These are phyloP conservation scores for Chaenocephalus aceratus DNA, from an alignment of 2,113 vertebrate species.

Conservation along the genomic window DNA sequence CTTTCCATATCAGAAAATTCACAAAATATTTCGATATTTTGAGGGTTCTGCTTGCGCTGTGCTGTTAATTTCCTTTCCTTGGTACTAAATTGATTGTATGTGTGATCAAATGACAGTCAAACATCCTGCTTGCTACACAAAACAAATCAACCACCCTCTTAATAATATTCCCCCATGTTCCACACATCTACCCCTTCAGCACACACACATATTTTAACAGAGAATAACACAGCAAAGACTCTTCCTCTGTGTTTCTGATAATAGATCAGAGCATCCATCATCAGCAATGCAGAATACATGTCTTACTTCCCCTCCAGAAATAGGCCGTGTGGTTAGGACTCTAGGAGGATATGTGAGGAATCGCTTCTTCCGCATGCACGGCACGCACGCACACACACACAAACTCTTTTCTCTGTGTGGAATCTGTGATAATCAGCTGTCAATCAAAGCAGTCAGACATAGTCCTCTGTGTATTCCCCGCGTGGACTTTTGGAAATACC, in stretches of 20 bases:
- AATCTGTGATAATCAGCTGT: slow-evolving; percentile 42
- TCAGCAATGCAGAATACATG: slow-evolving; percentile 27
- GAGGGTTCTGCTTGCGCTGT: neutral
- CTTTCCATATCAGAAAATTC: too few relatives aligned
- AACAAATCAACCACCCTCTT: slow-evolving; percentile 3
- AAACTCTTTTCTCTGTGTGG: slow-evolving; percentile 5
- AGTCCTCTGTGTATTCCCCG: slow-evolving; percentile 28
- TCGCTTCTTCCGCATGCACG: neutral
- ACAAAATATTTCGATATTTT: too few relatives aligned
- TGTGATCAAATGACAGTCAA: neutral
- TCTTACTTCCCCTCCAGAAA: slow-evolving; percentile 51
- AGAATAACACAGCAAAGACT: slow-evolving; percentile 8
- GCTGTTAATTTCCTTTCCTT: neutral
- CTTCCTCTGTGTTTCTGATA: slow-evolving; percentile 28
- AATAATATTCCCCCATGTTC: neutral
- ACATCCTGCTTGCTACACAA: neutral
- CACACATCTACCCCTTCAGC: neutral
- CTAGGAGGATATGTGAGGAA: slow-evolving; percentile 16
- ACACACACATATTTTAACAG: slow-evolving; percentile 17
- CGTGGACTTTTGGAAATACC: slow-evolving; percentile 31
- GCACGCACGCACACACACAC: neutral
- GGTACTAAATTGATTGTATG: neutral
- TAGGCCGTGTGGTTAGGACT: slow-evolving; percentile 16
- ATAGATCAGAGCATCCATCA: slow-evolving; percentile 45
- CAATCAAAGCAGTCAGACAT: slow-evolving; percentile 44